Conservation (phyloP, 2,113 vertebrate genomes). For the Colossoma macropomum region DNA sequence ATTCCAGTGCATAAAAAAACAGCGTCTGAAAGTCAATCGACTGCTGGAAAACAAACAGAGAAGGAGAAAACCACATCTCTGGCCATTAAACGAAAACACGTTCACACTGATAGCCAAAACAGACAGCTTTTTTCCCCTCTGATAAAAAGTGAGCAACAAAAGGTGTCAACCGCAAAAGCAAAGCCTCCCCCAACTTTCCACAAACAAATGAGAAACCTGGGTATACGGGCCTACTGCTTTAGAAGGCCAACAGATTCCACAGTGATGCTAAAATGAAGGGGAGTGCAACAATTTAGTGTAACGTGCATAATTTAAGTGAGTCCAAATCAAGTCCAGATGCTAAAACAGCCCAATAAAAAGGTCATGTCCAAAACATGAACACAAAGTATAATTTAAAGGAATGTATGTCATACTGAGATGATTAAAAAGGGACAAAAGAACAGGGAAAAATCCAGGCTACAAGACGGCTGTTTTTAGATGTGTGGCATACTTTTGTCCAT, state of each 20-base stretch:
- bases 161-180: background rate
- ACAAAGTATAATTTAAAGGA: background rate
- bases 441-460: background rate
- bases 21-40: slow-evolving; percentile 30
- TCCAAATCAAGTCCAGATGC: background rate
- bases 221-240: background rate
- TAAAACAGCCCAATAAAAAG: background rate
- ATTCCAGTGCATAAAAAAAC: slow-evolving; percentile 34
- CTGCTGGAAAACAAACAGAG: slow-evolving; percentile 46
- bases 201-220: background rate
- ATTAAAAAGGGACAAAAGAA: background rate
- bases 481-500: background rate
- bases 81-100: slow-evolving; percentile 40
- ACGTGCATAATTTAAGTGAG: background rate
- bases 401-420: background rate
- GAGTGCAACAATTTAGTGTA: too few relatives aligned
- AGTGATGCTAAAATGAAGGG: background rate
- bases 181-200: background rate
- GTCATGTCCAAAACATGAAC: background rate
- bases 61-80: slow-evolving; percentile 28
- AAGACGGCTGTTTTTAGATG: background rate
- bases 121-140: background rate
- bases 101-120: slow-evolving; percentile 37
- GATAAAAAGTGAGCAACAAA: background rate
- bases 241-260: background rate